These are phyloP conservation scores for Hypanus sabinus DNA, from an alignment of 2,113 vertebrate species.

Conservation along the genomic window DNA sequence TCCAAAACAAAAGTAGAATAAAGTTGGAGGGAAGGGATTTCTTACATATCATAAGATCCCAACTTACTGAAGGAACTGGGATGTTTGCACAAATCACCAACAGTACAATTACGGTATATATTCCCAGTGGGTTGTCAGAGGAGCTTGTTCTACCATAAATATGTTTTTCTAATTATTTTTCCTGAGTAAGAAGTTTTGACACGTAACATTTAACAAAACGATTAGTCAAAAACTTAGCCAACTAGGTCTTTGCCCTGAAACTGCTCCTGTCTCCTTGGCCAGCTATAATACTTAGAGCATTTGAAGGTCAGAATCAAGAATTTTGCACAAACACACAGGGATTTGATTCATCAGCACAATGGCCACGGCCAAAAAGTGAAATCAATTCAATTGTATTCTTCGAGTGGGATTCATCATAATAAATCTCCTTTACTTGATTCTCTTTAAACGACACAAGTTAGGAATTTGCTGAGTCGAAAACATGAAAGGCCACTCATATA, in stretches of 20 bases:
- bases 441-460: neutral
- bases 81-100: neutral
- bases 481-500: neutral
- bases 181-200: neutral
- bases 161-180: neutral
- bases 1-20: too few relatives aligned
- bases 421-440: neutral
- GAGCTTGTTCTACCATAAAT: neutral
- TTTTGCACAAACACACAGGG: neutral
- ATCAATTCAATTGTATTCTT: neutral
- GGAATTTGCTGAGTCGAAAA: neutral
- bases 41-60: neutral
- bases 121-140: neutral
- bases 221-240: neutral
- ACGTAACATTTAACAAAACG: neutral
- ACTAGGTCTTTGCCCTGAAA: neutral
- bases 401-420: neutral
- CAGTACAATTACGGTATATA: neutral
- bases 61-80: neutral
- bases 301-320: neutral
- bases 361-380: neutral
- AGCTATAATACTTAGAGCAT: neutral
- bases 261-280: neutral
- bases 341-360: neutral
- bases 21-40: neutral